Base-by-base conservation (phyloP, 2,113 vertebrate species). In the Origma solitaria region DNA sequence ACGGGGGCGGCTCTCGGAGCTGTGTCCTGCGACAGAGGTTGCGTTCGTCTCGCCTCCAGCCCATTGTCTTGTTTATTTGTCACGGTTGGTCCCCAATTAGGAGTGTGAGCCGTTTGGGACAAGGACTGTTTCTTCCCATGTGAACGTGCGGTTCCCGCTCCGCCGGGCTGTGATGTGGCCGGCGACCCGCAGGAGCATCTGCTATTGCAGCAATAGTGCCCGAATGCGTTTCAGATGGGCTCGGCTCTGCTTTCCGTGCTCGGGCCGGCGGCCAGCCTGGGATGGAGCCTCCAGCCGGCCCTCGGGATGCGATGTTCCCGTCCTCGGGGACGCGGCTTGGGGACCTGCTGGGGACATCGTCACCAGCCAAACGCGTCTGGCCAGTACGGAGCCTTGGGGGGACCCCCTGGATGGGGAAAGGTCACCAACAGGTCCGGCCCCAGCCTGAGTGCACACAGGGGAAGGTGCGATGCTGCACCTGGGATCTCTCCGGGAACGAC, bases 1-100 rank as follows among this genome's bases (percentile, higher is more conserved):
- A 88, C 3, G 15, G 85, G 83, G 88, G 38, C 20, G 76, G 45
- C 91, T 65, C 83, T 61, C 44, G 2, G 78, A 93, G 92, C 86
- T 7, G 24, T 10, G 38, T 85, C 90, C 95, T 76, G 94, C 70
- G 37, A 37, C 90, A 49, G 92, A 85, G 50, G 82, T 37, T 92
- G 95, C 62, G 71, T 69, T 94, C 68, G 9, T 83, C 92, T 95
- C 62, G 82, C 94, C 95, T 88, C 90, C 90, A 97, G 88, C 90
- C 94, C 90, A 96, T 97, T 96, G 96, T 96, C 95, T 94, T 60
- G 79, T 90, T 94, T 92, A 86, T 97, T 96, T 76, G 96, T 93
- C 65, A 97, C 64, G 94, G 96, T 90, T 81, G 90, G 91, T 92
- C 94, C 86, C 88, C 86, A 83, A 70, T 91, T 90, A 95, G 69